These are phyloP conservation scores for Fragum fragum DNA, from an alignment of 2,888 invertebrate species.

Conservation along the genomic window DNA sequence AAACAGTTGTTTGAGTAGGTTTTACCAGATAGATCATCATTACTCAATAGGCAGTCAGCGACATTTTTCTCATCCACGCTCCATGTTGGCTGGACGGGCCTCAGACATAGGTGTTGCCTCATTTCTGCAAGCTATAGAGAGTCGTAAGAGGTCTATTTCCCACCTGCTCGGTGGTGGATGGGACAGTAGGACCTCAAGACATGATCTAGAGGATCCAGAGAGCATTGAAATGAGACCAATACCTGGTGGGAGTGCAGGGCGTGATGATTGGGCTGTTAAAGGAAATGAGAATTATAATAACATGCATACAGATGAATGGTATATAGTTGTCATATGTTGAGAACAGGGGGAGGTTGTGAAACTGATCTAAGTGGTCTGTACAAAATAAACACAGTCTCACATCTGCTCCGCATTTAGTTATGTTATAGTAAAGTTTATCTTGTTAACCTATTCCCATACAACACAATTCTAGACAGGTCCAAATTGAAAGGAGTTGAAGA, in stretches of 20 bases:
- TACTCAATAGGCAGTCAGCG: neutral
- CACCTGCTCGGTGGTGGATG: neutral
- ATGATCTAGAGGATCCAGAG: neutral
- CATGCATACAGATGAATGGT: neutral
- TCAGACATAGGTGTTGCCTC: slow-evolving; percentile 8
- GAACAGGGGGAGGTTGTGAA: too few relatives aligned
- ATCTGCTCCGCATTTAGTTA: too few relatives aligned
- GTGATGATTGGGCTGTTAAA: neutral
- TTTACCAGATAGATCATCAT: slow-evolving; percentile 1
- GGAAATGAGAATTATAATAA: slow-evolving; percentile 23
- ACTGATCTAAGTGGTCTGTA: too few relatives aligned
- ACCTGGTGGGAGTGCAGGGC: neutral
- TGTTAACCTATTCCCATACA: too few relatives aligned
- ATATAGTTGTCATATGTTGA: neutral
- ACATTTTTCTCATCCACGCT: neutral
- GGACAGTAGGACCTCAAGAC: neutral
- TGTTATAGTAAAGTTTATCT: too few relatives aligned
- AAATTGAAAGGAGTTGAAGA: too few relatives aligned
- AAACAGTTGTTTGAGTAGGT: neutral
- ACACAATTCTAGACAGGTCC: too few relatives aligned
- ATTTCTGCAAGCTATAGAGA: slow-evolving; percentile 18
- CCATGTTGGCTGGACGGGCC: neutral
- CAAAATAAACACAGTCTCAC: too few relatives aligned
- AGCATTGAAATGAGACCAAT: slow-evolving; percentile 12
- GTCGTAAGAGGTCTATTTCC: slow-evolving; percentile 10